A percentile compares a stretch with the other conserved stretches of the same genome.
These are phyloP conservation scores for Hemiprocne comata DNA, from an alignment of 2,113 vertebrate species.

Conservation along the genomic window DNA sequence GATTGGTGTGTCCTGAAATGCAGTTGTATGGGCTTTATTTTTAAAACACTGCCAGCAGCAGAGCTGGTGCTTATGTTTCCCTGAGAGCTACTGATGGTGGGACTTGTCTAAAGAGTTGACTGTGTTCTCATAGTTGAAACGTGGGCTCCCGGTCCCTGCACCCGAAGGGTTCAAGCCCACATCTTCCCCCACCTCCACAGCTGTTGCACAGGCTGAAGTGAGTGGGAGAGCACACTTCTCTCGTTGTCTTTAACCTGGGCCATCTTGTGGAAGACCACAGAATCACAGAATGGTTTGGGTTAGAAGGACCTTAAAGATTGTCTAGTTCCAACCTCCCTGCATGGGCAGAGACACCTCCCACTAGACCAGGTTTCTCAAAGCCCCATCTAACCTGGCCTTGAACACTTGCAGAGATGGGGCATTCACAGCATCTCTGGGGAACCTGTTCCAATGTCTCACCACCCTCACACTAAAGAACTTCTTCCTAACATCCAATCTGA, in stretches of 20 bases:
- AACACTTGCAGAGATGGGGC: too few relatives aligned
- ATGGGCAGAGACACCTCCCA: too few relatives aligned
- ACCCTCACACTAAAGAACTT: too few relatives aligned
- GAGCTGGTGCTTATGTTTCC: neutral
- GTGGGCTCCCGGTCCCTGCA: neutral
- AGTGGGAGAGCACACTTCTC: accelerated
- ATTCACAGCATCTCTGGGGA: too few relatives aligned
- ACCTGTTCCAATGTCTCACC: too few relatives aligned
- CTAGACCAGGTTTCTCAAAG: too few relatives aligned
- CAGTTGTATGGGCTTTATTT: neutral
- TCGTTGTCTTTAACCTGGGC: neutral
- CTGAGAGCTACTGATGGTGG: neutral
- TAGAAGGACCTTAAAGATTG: too few relatives aligned
- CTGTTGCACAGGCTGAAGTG: neutral
- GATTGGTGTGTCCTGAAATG: neutral
- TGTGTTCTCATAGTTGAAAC: neutral
- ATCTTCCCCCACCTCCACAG: neutral
- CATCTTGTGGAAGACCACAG: accelerated
- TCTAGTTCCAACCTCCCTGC: too few relatives aligned
- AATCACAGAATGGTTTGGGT: too few relatives aligned
- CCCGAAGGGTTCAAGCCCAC: neutral
- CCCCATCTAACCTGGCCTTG: too few relatives aligned
- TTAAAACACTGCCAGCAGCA: neutral
- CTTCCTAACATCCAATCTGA: too few relatives aligned
- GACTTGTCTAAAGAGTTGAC: neutral